These are phyloP conservation scores for Nezara viridula DNA, from an alignment of 2,888 invertebrate genomes.

Conservation along the genomic window DNA sequence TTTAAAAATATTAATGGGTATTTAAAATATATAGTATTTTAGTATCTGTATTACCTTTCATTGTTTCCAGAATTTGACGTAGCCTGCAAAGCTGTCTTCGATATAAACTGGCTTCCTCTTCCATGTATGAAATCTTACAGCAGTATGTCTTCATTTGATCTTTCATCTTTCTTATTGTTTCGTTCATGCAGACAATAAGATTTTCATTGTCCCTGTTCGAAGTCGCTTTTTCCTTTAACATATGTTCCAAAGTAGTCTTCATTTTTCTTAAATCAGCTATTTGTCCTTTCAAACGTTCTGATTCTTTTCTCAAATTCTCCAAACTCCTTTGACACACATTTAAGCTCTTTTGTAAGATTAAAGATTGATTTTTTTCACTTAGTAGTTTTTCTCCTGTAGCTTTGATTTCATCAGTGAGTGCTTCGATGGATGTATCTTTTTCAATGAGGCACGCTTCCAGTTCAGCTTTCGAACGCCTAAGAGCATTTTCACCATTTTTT, in stretches of 20 bases:
- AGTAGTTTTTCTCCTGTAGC: not conserved
- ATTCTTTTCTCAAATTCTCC: slow-evolving; percentile 54
- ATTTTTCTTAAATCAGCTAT: slow-evolving; percentile 58
- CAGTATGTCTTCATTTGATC: slow-evolving; percentile 57
- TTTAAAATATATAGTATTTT: not conserved
- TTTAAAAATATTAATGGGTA: too few species aligned
- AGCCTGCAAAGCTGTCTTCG: slow-evolving; percentile 61
- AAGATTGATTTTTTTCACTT: slow-evolving; percentile 48
- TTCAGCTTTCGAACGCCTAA: slow-evolving; percentile 52
- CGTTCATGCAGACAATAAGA: slow-evolving; percentile 57
- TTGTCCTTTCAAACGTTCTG: slow-evolving; percentile 53
- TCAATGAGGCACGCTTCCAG: slow-evolving; percentile 31
- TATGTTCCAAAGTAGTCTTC: slow-evolving; percentile 51
- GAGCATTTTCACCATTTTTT: not conserved
- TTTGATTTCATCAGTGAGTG: slow-evolving; percentile 54
- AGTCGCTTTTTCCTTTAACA: slow-evolving; percentile 53
- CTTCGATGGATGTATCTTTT: slow-evolving; percentile 56
- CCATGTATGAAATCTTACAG: slow-evolving; percentile 58
- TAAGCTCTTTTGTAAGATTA: not conserved
- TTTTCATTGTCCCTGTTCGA: slow-evolving; percentile 57
- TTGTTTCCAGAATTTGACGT: slow-evolving; percentile 61
- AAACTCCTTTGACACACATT: not conserved
- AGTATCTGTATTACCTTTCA: slow-evolving; percentile 60
- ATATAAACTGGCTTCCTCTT: slow-evolving; percentile 59
- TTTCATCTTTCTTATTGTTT: slow-evolving; percentile 46